A percentile compares a stretch with the other conserved stretches of the same genome.
phyloP scores from a whole-genome alignment of 2,888 invertebrate genomes.

The Thereva nobilitata region DNA sequence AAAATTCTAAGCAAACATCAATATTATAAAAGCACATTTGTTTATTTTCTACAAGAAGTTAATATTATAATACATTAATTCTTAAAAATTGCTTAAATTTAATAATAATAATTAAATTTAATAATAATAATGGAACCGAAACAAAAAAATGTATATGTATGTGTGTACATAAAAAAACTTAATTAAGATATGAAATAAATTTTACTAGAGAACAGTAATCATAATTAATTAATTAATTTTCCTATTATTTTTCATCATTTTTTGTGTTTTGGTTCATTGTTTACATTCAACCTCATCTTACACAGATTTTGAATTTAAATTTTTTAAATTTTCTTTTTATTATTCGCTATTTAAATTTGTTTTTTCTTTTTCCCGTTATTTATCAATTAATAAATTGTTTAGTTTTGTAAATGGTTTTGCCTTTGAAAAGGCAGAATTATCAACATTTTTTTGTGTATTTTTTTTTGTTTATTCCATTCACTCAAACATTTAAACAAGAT shows the following conservation, averaged over 20 bases:
- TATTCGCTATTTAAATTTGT: constrained; percentile 10
- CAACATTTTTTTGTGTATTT: too few relatives aligned
- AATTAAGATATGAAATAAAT: neutral
- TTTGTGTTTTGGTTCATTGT: constrained; percentile 20
- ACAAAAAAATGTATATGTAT: too few relatives aligned
- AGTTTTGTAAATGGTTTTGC: too few relatives aligned
- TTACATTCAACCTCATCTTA: constrained; percentile 5
- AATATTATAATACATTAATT: constrained; percentile 28
- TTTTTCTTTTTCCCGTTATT: constrained; percentile 12
- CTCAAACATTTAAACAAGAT: constrained; percentile 26
- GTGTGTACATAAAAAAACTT: too few relatives aligned
- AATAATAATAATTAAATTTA: constrained; percentile 17
- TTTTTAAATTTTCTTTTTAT: constrained; percentile 13
- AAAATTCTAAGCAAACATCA: neutral
- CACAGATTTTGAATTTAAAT: constrained; percentile 3
- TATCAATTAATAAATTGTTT: constrained; percentile 13
- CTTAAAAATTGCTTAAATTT: constrained; percentile 16
- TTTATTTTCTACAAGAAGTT: constrained; percentile 32
- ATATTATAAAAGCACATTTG: constrained; percentile 27
- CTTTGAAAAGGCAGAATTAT: too few relatives aligned
- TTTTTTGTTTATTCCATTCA: neutral
- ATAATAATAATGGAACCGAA: neutral
- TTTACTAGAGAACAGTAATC: constrained; percentile 25
- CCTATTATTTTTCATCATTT: neutral
- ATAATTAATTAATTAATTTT: too few relatives aligned